Percentiles rank a stretch among this genome's conserved stretches.
Evolutionary conservation across 2,797 vertebrate species (phyloP).

Genomic region (Hemibagrus guttatus): DNA sequence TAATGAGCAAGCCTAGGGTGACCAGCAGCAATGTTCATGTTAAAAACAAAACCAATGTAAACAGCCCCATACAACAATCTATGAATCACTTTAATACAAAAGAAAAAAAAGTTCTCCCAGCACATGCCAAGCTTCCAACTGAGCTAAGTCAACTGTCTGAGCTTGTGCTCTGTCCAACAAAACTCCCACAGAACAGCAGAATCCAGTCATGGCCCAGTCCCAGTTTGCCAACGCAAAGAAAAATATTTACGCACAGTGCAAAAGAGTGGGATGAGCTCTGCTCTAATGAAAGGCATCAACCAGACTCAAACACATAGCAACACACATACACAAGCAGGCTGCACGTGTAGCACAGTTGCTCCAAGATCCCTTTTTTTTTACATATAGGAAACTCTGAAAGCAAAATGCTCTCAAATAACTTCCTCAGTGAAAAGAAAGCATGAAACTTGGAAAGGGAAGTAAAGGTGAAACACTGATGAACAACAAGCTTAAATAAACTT

Average conservation of each 20-base stretch:
- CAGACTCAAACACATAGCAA: slow-evolving; percentile 2
- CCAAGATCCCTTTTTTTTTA: slow-evolving; percentile 28
- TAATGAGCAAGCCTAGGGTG: too few relatives aligned
- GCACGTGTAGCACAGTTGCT: neutral
- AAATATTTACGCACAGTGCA: slow-evolving; percentile 33
- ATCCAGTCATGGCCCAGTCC: slow-evolving; percentile 4
- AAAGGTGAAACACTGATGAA: neutral
- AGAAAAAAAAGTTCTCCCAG: neutral
- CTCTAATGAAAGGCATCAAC: slow-evolving; percentile 36
- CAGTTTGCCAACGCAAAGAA: slow-evolving; percentile 8
- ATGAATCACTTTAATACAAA: neutral
- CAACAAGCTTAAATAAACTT: neutral
- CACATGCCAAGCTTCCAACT: neutral
- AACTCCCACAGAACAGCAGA: slow-evolving; percentile 23
- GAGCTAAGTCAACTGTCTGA: neutral
- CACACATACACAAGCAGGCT: neutral
- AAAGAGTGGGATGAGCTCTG: slow-evolving; percentile 12
- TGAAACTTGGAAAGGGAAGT: slow-evolving; percentile 30
- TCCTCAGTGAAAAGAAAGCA: slow-evolving; percentile 20
- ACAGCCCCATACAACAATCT: neutral
- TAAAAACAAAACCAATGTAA: neutral
- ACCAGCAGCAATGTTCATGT: neutral
- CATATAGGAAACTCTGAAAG: slow-evolving; percentile 16
- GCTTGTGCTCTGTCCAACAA: slow-evolving; percentile 9
- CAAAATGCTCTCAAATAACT: slow-evolving; percentile 18